A percentile compares a stretch with the other conserved stretches of the same genome.
Evolutionary conservation across 2,888 invertebrate genomes (phyloP).

Genomic region (Ischnus inquisitorius): DNA sequence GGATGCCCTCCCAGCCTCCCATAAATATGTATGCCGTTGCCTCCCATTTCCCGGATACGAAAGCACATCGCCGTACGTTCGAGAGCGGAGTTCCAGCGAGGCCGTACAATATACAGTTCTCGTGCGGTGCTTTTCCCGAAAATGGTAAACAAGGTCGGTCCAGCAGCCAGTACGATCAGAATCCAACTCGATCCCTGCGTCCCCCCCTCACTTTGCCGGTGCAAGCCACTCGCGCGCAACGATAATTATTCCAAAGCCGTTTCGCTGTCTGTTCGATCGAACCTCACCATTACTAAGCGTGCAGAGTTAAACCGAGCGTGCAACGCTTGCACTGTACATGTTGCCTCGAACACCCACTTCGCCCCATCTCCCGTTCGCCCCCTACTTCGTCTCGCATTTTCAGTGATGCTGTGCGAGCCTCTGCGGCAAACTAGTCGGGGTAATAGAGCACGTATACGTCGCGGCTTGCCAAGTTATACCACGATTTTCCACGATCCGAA

Average conservation of each 20-base stretch:
- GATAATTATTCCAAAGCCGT: conserved; percentile 67
- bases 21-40: conserved; percentile 73
- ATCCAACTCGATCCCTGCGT: conserved; percentile 20
- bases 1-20: conserved; percentile 58
- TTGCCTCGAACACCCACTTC: background rate
- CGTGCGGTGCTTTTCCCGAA: conserved; percentile 35
- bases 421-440: conserved; percentile 39
- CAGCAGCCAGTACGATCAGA: conserved; percentile 9
- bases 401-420: conserved; percentile 14
- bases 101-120: conserved; percentile 42
- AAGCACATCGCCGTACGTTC: conserved; percentile 50
- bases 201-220: conserved; percentile 3
- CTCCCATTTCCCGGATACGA: conserved; percentile 68
- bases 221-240: conserved; percentile 44
- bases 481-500: conserved; percentile 15
- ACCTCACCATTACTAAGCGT: conserved; percentile 58
- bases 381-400: background rate
- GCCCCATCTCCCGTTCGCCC: no score
- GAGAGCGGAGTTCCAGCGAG: conserved; percentile 31
- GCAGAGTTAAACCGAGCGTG: conserved; percentile 54
- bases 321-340: conserved; percentile 40
- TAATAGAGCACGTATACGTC: conserved; percentile 32
- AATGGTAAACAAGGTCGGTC: conserved; percentile 61
- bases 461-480: background rate
- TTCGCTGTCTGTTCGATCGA: conserved; percentile 66